phyloP scores from a whole-genome alignment of 2,113 vertebrate species.

The Lipophrys pholis region DNA sequence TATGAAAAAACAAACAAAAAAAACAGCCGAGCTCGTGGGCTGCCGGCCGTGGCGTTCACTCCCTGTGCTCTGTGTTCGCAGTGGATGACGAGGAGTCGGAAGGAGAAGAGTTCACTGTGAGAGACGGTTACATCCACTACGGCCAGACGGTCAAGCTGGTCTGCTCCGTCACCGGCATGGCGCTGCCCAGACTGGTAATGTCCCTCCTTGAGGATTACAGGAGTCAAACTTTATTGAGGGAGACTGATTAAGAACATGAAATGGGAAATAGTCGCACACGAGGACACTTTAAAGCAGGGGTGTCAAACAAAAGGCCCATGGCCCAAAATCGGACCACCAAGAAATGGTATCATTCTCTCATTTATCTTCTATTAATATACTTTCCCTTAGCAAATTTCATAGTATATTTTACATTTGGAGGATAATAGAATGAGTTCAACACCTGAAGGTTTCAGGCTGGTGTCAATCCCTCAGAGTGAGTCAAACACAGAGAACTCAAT shows the following conservation, averaged over 20 bases:
- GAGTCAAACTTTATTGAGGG: background rate
- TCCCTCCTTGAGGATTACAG: too few relatives aligned
- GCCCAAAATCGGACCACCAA: too few relatives aligned
- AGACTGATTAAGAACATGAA: background rate
- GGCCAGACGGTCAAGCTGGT: conserved; percentile 99
- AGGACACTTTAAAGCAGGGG: background rate
- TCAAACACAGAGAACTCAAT: too few relatives aligned
- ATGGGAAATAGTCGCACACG: background rate
- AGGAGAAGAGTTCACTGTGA: conserved; percentile 98
- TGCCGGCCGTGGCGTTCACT: conserved; percentile 10
- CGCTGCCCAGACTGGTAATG: conserved; percentile 95
- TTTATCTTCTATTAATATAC: too few relatives aligned
- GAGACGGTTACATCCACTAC: conserved; percentile 99
- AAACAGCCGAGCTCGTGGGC: background rate
- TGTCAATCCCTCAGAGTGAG: too few relatives aligned
- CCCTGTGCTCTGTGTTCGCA: conserved; percentile 62
- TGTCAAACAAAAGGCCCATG: too few relatives aligned
- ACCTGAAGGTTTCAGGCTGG: too few relatives aligned
- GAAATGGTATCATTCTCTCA: too few relatives aligned
- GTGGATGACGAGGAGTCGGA: conserved; percentile 99
- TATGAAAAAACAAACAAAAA: too few relatives aligned
- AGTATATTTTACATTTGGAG: too few relatives aligned
- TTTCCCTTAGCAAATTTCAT: too few relatives aligned
- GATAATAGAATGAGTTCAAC: too few relatives aligned
- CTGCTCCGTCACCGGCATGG: conserved; percentile 99